Conservation (phyloP, 2,113 vertebrate genomes). For the Hepsetus odoe region DNA sequence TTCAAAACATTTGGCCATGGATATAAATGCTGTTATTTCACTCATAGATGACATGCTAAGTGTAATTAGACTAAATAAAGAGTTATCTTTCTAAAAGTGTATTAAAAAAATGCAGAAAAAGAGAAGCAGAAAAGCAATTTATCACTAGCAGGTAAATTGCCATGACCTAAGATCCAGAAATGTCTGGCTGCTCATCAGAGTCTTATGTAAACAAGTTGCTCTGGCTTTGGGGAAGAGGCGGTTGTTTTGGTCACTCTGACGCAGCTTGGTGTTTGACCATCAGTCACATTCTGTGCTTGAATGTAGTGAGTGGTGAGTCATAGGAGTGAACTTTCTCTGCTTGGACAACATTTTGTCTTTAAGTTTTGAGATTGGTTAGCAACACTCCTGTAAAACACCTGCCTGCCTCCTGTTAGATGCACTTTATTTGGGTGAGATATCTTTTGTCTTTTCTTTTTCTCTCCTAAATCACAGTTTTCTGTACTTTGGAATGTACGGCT, state of each 20-base stretch:
- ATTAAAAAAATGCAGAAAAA: background rate
- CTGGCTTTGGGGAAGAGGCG: background rate
- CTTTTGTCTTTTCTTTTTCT: background rate
- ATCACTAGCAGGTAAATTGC: background rate
- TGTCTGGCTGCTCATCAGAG: background rate
- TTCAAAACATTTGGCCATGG: too few relatives aligned
- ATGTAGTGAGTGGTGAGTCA: constrained; percentile 11
- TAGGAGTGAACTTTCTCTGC: background rate
- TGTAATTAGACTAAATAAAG: background rate
- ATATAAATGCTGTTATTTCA: too few relatives aligned
- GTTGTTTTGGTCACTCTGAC: constrained; percentile 10
- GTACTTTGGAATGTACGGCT: background rate
- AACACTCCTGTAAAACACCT: background rate
- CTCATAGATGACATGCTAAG: too few relatives aligned
- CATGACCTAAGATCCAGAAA: background rate
- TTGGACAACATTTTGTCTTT: background rate
- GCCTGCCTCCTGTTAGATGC: background rate
- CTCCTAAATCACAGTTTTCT: background rate
- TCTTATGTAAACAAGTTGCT: constrained; percentile 26
- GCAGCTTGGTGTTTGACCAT: constrained; percentile 28
- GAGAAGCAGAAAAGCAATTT: background rate
- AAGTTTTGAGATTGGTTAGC: background rate
- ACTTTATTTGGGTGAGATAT: background rate
- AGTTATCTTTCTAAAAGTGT: background rate
- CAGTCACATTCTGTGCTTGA: constrained; percentile 29